phyloP scores from a whole-genome alignment of 2,797 vertebrate genomes.

The Eutrigla gurnardus region DNA sequence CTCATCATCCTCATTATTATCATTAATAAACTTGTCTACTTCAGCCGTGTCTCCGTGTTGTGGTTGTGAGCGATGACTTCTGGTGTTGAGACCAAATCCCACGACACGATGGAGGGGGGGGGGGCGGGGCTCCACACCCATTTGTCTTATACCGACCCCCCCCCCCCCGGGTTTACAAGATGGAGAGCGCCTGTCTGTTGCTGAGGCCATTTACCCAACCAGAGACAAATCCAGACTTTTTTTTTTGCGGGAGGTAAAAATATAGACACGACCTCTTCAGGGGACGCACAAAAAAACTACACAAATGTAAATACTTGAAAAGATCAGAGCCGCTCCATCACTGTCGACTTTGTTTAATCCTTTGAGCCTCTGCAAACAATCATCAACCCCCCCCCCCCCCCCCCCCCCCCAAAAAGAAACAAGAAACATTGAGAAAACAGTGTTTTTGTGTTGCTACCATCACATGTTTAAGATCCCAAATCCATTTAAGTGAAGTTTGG shows the following conservation, averaged over 20 bases:
- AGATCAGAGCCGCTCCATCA: constrained; percentile 61
- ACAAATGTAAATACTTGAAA: constrained; percentile 68
- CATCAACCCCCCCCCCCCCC: background rate
- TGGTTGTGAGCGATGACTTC: constrained; percentile 60
- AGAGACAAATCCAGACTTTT: constrained; percentile 55
- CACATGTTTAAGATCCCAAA: constrained; percentile 21
- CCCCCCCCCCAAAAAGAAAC: background rate
- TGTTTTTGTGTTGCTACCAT: constrained; percentile 42
- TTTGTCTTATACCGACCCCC: constrained; percentile 65
- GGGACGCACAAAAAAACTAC: constrained; percentile 25
- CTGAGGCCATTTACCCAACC: constrained; percentile 66
- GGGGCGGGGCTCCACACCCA: constrained; percentile 44
- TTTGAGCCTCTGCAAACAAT: constrained; percentile 68
- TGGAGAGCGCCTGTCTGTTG: constrained; percentile 73
- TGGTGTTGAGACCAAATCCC: constrained; percentile 48
- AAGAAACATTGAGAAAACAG: constrained; percentile 32
- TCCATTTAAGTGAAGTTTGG: no score
- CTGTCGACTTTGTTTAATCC: constrained; percentile 73
- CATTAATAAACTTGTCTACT: constrained; percentile 87
- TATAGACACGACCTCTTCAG: constrained; percentile 36
- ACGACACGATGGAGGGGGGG: constrained; percentile 55
- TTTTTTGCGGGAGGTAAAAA: constrained; percentile 21
- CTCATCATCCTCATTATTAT: constrained; percentile 84
- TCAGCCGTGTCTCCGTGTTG: constrained; percentile 64
- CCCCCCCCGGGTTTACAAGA: constrained; percentile 58